These are phyloP conservation scores for Trissoscelio sp. DNA, from an alignment of 2,888 invertebrate species.

Conservation along the genomic window DNA sequence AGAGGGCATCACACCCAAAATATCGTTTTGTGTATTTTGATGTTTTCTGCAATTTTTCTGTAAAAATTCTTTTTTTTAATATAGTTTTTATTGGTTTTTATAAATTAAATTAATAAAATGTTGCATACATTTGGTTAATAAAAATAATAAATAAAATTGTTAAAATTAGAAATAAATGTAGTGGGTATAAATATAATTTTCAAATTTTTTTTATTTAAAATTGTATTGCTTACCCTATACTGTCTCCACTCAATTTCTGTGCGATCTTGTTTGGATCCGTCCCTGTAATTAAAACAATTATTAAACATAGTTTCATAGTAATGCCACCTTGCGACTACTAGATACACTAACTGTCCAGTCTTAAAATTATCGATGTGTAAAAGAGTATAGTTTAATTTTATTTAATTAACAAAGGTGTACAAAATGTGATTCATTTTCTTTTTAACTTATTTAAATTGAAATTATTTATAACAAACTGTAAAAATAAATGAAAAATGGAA, in stretches of 20 bases:
- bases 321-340: conserved; percentile 32
- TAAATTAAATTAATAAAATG: background rate
- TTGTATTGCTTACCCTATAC: conserved; percentile 89
- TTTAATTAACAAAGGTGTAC: background rate
- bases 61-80: background rate
- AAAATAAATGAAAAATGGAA: too few species aligned
- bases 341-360: conserved; percentile 3
- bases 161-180: too few species aligned
- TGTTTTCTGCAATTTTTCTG: too few species aligned
- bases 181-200: background rate
- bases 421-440: too few species aligned
- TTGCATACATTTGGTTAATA: conserved; percentile 13
- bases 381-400: background rate
- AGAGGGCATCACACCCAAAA: too few species aligned
- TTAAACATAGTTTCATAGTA: conserved; percentile 6
- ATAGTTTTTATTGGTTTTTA: background rate
- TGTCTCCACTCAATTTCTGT: conserved; percentile 91
- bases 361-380: conserved; percentile 5
- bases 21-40: too few species aligned
- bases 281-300: conserved; percentile 85
- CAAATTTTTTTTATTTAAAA: conserved; percentile 2
- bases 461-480: too few species aligned
- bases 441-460: too few species aligned
- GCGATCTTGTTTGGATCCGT: conserved; percentile 92
- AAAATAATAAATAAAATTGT: background rate